Evolutionary conservation across 2,113 vertebrate genomes (phyloP), one percentile per base, ranked within the genome.

Genomic region (Thalassoma bifasciatum): DNA sequence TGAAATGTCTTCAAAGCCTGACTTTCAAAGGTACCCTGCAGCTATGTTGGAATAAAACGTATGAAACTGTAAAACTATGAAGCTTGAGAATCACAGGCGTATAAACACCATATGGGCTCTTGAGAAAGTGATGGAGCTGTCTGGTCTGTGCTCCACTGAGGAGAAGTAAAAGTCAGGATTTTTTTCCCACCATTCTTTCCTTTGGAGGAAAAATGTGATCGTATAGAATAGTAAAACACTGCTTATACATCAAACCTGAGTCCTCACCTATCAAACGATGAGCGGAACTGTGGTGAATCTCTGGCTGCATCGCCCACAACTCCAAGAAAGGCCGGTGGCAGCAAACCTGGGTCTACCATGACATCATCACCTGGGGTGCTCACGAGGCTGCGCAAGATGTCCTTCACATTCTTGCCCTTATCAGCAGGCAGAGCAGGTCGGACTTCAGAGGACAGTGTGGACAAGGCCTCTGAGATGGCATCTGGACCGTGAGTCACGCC

Each of bases 331-430:
- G 94, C 0, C 1, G 96, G 93, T 0, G 96, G 95, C 80, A 98
- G 91, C 46, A 98, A 91, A 59, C 91, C 81, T 21, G 96, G 84
- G 60, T 98, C 97, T 77, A 93, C 93, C 7, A 91, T 81, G 66
- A 96, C 61, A 42, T 95, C 96, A 61, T 97, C 97, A 40, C 93
- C 87, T 3, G 95, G 95, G 2, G 88, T 68, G 81, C 94, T 97
- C 49, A 99, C 97, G 21, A 99, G 91, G 88, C 97, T 99, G 72
- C 97, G 94, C 68, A 99, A 92, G 73, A 99, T 99, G 84, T 99
- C 98, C 86, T 97, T 98, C 37, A 98, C 96, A 40, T 96, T 98
- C 91, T 98, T 98, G 73, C 95, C 93, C 83, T 93, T 94, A 22
- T 93, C 93, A 3, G 93, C 88, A 38, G 91, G 86, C 14, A 90